These are phyloP conservation scores for Diglossa cyanea DNA, from an alignment of 2,797 vertebrate genomes.

Conservation along the genomic window DNA sequence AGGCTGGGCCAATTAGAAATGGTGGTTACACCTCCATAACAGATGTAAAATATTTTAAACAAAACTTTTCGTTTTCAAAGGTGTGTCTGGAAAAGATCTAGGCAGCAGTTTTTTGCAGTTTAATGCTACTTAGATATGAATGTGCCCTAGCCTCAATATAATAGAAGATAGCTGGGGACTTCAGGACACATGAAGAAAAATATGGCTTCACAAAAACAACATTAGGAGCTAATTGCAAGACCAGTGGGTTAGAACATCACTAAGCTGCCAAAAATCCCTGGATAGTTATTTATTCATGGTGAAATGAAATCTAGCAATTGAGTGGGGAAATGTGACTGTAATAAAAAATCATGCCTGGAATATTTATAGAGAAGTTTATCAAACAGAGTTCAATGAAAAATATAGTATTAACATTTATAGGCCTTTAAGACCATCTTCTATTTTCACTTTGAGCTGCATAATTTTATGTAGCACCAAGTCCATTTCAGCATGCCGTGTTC, in stretches of 20 bases:
- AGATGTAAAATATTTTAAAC: neutral
- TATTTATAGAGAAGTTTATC: neutral
- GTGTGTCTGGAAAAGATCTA: neutral
- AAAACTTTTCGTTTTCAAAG: neutral
- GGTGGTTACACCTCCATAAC: neutral
- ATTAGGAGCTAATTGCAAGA: slow-evolving; percentile 67
- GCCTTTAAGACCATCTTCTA: neutral
- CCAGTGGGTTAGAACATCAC: slow-evolving; percentile 51
- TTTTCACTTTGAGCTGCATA: neutral
- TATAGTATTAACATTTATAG: too few species aligned
- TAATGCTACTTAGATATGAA: slow-evolving; percentile 1
- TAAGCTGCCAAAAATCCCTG: slow-evolving; percentile 64
- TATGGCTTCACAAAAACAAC: slow-evolving; percentile 54
- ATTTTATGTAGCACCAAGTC: neutral
- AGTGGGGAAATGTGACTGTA: neutral
- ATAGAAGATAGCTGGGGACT: slow-evolving; percentile 27
- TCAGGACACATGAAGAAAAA: slow-evolving; percentile 37
- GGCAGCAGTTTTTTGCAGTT: neutral
- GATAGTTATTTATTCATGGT: slow-evolving; percentile 26
- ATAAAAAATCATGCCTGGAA: slow-evolving; percentile 34
- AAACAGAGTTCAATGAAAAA: too few species aligned
- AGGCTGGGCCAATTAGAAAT: neutral
- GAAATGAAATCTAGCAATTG: neutral
- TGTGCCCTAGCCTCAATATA: neutral
- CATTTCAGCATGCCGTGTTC: neutral